Percentiles rank a stretch among this genome's conserved stretches.
These are phyloP conservation scores for Aricia artaxerxes DNA, from an alignment of 2,888 invertebrate species.

Conservation along the genomic window DNA sequence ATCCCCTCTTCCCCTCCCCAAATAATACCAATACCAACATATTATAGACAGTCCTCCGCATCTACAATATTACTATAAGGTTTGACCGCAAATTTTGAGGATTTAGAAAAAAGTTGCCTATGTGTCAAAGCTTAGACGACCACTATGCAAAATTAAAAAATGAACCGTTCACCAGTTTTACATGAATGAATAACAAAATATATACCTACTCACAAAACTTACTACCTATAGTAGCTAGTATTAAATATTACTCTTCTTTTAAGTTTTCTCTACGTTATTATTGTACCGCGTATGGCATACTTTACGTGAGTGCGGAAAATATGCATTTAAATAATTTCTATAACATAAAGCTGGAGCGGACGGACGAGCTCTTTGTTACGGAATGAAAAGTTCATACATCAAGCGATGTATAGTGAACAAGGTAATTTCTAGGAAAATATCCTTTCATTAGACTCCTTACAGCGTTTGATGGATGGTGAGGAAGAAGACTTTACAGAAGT, in stretches of 20 bases:
- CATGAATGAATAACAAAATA: too few relatives aligned
- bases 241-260: neutral
- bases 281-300: neutral
- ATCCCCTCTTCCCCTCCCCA: too few relatives aligned
- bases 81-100: too few relatives aligned
- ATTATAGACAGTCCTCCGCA: too few relatives aligned
- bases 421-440: slow-evolving; percentile 17
- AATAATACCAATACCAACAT: too few relatives aligned
- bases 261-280: neutral
- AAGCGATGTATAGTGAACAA: neutral
- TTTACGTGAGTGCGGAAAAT: slow-evolving; percentile 1
- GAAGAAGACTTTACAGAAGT: neutral
- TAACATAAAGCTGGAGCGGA: neutral
- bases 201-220: too few relatives aligned
- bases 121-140: too few relatives aligned
- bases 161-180: too few relatives aligned
- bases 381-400: slow-evolving; percentile 14
- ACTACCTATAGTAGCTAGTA: too few relatives aligned
- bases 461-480: slow-evolving; percentile 42
- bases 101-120: too few relatives aligned
- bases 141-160: too few relatives aligned
- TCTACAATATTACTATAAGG: too few relatives aligned
- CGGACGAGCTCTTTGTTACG: slow-evolving; percentile 7
- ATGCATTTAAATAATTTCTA: slow-evolving; percentile 17
- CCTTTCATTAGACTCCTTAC: slow-evolving; percentile 68